phyloP scores from a whole-genome alignment of 1,140 invertebrate species.

The Hestina assimilis region DNA sequence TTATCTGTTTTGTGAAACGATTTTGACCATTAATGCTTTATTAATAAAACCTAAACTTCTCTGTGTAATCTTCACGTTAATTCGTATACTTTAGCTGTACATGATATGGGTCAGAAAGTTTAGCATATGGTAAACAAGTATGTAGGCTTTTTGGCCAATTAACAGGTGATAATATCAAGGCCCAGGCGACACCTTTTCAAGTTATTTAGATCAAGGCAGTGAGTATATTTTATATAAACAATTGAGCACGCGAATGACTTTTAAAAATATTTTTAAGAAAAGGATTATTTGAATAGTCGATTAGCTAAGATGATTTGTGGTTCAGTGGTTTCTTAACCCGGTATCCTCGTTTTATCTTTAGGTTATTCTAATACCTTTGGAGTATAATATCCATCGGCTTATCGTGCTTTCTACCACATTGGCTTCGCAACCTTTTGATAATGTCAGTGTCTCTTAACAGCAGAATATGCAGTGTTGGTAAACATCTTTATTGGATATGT shows the following conservation, averaged over 20 bases:
- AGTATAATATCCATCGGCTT: no score
- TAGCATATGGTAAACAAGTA: constrained; percentile 19
- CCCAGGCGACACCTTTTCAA: background rate
- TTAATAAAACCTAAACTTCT: constrained; percentile 7
- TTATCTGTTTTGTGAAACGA: background rate
- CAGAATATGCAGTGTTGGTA: no score
- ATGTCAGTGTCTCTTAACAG: no score
- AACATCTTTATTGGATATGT: no score
- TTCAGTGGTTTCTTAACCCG: background rate
- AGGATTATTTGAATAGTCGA: background rate
- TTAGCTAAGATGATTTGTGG: background rate
- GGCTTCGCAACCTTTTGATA: no score
- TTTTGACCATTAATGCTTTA: background rate
- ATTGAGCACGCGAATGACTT: background rate
- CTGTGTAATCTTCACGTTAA: background rate
- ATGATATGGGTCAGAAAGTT: constrained; percentile 18
- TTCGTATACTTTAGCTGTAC: background rate
- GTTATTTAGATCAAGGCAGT: constrained; percentile 3
- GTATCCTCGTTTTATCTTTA: no score
- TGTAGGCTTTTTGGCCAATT: constrained; percentile 16
- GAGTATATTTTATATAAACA: background rate
- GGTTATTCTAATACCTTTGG: no score
- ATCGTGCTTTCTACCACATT: no score
- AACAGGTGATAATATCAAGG: constrained; percentile 12
- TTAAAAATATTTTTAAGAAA: background rate